Percentiles rank a stretch among this genome's conserved stretches.
Evolutionary conservation across 53 echinoderm and acorn worm genomes (phyloP).

Genomic region (Pentamera pediparva): DNA sequence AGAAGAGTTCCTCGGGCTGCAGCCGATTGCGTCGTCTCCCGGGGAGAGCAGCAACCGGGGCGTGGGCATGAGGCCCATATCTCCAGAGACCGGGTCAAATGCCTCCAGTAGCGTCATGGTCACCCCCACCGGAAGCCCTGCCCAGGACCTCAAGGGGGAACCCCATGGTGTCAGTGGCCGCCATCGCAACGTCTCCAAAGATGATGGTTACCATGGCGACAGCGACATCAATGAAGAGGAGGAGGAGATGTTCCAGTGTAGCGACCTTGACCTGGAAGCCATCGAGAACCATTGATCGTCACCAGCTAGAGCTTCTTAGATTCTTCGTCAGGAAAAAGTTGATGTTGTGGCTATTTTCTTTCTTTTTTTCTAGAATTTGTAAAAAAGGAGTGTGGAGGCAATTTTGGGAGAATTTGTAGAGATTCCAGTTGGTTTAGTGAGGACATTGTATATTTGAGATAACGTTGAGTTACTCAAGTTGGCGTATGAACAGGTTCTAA

Average conservation of each 20-base stretch:
- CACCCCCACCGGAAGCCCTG: slow-evolving; percentile 96
- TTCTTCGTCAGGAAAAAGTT: too few species aligned
- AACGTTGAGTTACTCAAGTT: too few species aligned
- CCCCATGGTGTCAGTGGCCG: slow-evolving; percentile 14
- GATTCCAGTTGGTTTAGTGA: too few species aligned
- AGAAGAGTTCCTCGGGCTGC: slow-evolving; percentile 60
- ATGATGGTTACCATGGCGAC: slow-evolving; percentile 39
- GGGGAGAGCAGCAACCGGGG: slow-evolving; percentile 75
- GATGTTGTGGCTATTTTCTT: too few species aligned
- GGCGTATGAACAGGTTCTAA: too few species aligned
- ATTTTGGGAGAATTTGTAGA: too few species aligned
- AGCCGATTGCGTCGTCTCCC: slow-evolving; percentile 84
- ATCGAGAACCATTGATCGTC: slow-evolving; percentile 87
- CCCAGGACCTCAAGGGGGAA: slow-evolving; percentile 45
- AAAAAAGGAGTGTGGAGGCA: too few species aligned
- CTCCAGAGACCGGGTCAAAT: slow-evolving; percentile 22
- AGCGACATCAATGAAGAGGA: slow-evolving; percentile 56
- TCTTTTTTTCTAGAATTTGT: too few species aligned
- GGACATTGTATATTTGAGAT: too few species aligned
- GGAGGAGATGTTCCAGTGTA: slow-evolving; percentile 57
- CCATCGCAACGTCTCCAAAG: slow-evolving; percentile 23
- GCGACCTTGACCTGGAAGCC: slow-evolving; percentile 79
- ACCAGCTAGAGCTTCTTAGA: too few species aligned
- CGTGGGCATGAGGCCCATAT: background rate
- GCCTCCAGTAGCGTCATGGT: slow-evolving; percentile 80